Conservation (phyloP, 2,113 vertebrate species). For the Irena cyanogastra region DNA sequence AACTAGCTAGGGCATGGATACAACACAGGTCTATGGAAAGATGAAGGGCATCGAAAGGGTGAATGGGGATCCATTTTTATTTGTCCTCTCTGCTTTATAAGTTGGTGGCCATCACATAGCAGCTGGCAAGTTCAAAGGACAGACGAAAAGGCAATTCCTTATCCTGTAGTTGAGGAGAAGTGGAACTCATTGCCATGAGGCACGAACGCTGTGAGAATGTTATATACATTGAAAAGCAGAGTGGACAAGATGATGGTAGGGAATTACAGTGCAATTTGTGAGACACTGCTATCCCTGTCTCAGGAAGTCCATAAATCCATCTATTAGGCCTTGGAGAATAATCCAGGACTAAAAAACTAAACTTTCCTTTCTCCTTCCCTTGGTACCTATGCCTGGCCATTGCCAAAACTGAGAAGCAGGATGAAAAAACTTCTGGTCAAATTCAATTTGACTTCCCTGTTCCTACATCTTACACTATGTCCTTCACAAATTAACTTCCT, state of each 20-base stretch:
- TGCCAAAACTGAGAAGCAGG: neutral
- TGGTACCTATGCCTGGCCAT: rapidly evolving
- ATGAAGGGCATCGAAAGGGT: neutral
- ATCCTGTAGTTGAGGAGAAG: neutral
- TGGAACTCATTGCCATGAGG: neutral
- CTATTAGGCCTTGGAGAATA: neutral
- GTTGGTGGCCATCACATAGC: neutral
- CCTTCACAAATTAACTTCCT: neutral
- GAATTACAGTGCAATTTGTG: neutral
- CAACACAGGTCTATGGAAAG: neutral
- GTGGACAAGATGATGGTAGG: neutral
- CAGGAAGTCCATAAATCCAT: neutral
- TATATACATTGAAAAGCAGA: neutral
- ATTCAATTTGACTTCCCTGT: neutral
- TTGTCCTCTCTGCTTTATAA: neutral
- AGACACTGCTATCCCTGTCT: neutral
- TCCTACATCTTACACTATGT: neutral
- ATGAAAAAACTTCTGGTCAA: neutral
- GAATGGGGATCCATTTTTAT: neutral
- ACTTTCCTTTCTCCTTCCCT: neutral
- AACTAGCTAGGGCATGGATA: rapidly evolving
- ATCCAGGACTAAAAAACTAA: neutral
- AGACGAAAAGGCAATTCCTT: neutral
- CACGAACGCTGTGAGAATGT: rapidly evolving
- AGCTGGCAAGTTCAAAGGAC: neutral